Percentiles rank a stretch among this genome's conserved stretches.
phyloP scores from a whole-genome alignment of 1,140 invertebrate genomes.

The Pectinophora gossypiella region DNA sequence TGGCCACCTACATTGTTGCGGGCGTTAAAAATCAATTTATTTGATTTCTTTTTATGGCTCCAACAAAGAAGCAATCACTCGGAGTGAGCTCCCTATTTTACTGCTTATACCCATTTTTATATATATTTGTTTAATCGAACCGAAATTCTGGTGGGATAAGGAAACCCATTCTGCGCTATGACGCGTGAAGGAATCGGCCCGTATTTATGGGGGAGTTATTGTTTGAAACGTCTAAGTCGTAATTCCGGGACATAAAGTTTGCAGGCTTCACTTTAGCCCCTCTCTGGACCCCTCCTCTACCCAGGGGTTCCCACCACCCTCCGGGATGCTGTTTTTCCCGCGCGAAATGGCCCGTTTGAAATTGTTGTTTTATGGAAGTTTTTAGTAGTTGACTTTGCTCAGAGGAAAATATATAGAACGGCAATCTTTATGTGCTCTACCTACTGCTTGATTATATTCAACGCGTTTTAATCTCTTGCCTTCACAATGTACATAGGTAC shows the following conservation, averaged over 20 bases:
- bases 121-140: slow-evolving; percentile 1
- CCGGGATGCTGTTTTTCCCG: slow-evolving; percentile 70
- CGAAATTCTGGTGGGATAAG: slow-evolving; percentile 37
- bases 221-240: slow-evolving; percentile 75
- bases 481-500: not conserved
- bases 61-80: not conserved
- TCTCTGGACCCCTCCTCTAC: slow-evolving; percentile 14
- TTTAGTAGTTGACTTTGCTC: slow-evolving; percentile 73
- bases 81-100: not conserved
- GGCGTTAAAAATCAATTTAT: too few species aligned
- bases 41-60: not conserved
- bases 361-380: slow-evolving; percentile 75
- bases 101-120: not conserved
- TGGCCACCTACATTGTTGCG: too few species aligned
- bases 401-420: slow-evolving; percentile 61
- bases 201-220: slow-evolving; percentile 73
- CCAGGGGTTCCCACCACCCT: slow-evolving; percentile 21
- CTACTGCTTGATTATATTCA: not conserved
- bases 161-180: slow-evolving; percentile 63
- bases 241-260: slow-evolving; percentile 70
- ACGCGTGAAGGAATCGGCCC: slow-evolving; percentile 72
- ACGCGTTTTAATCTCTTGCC: too few species aligned
- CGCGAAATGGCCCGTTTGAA: slow-evolving; percentile 73
- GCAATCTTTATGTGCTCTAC: slow-evolving; percentile 43
- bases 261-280: slow-evolving; percentile 59